These are phyloP conservation scores for Drosophila mauritiana DNA, from an alignment of 1,140 invertebrate genomes.

Conservation along the genomic window DNA sequence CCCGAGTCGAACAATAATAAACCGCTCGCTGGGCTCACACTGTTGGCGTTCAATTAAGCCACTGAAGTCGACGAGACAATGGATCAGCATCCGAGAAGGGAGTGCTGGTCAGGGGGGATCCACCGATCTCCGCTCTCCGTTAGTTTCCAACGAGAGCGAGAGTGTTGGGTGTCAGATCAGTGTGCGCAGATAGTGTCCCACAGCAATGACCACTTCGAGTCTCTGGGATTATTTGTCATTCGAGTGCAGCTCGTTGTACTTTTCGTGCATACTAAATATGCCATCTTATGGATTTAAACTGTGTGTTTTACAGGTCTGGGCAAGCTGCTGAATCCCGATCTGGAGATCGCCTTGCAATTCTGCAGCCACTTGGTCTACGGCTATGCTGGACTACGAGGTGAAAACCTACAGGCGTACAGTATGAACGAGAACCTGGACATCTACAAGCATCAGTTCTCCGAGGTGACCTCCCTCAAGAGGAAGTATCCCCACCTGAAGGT, in stretches of 20 bases:
- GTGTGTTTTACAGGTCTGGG: slow-evolving; percentile 88
- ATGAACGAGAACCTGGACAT: slow-evolving; percentile 90
- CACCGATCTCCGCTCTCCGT: slow-evolving; percentile 3
- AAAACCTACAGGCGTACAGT: slow-evolving; percentile 88
- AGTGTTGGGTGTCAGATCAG: slow-evolving; percentile 24
- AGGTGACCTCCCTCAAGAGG: slow-evolving; percentile 89
- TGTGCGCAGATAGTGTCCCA: slow-evolving; percentile 9
- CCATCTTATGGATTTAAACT: neutral
- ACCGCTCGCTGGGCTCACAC: slow-evolving; percentile 41
- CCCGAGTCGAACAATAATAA: slow-evolving; percentile 32
- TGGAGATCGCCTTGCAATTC: slow-evolving; percentile 90
- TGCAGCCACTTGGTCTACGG: slow-evolving; percentile 95
- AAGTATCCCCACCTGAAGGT: slow-evolving; percentile 90
- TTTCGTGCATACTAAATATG: slow-evolving; percentile 5
- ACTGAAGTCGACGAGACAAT: slow-evolving; percentile 54
- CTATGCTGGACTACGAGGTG: slow-evolving; percentile 90
- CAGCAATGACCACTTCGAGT: slow-evolving; percentile 10
- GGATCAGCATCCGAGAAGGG: slow-evolving; percentile 30
- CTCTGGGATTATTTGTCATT: slow-evolving; percentile 27
- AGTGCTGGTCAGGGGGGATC: slow-evolving; percentile 1
- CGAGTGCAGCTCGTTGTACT: slow-evolving; percentile 18
- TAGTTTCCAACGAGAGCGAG: slow-evolving; percentile 5
- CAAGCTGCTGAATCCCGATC: slow-evolving; percentile 90
- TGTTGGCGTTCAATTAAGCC: slow-evolving; percentile 67
- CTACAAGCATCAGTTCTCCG: slow-evolving; percentile 89